Evolutionary conservation across 2,888 invertebrate species (phyloP).

Genomic region (Lasioglossum malachurum): DNA sequence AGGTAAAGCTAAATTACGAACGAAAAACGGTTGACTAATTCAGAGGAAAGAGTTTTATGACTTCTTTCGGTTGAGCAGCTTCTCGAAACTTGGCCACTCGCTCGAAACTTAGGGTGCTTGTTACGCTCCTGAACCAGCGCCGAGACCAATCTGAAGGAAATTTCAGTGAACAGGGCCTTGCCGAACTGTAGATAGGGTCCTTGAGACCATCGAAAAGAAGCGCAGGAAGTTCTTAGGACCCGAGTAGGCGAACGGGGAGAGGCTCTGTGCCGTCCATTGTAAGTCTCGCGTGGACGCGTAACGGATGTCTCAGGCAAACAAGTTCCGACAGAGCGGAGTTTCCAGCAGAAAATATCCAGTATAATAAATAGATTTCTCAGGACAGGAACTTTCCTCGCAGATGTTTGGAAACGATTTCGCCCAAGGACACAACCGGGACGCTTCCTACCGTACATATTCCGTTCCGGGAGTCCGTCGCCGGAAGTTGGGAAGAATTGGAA

Average conservation of each 20-base stretch:
- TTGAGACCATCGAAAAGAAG: background rate
- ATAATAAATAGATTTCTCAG: constrained; percentile 7
- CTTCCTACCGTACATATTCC: background rate
- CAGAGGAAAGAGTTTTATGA: background rate
- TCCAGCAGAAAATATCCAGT: constrained; percentile 5
- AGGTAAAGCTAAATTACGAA: too few relatives aligned
- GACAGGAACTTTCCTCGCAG: background rate
- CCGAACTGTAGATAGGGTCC: background rate
- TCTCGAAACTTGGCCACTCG: background rate
- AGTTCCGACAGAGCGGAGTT: background rate
- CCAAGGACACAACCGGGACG: background rate
- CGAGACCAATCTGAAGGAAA: background rate
- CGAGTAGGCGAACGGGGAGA: background rate
- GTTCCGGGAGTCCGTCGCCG: background rate
- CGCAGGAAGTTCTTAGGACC: background rate
- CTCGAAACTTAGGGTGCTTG: background rate
- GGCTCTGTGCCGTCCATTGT: background rate
- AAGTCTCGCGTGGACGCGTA: background rate
- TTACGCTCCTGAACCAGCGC: background rate
- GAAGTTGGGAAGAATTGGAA: constrained; percentile 24
- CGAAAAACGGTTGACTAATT: background rate
- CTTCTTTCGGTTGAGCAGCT: background rate
- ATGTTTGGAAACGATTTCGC: constrained; percentile 9
- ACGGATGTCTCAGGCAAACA: background rate
- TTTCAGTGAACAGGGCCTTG: background rate